phyloP scores from a whole-genome alignment of 1,140 invertebrate species.

The Anastrepha obliqua region DNA sequence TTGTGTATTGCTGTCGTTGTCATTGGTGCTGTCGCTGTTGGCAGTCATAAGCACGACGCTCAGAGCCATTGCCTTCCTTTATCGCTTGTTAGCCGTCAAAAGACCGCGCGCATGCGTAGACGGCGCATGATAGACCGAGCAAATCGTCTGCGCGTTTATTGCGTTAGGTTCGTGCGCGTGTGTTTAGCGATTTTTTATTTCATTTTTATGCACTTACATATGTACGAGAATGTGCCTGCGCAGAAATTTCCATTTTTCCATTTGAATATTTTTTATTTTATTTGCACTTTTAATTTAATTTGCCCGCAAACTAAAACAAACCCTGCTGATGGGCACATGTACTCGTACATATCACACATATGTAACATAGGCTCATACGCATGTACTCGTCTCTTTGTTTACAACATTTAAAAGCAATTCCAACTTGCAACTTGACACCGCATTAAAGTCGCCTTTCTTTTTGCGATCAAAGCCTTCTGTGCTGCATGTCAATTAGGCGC shows the following conservation, averaged over 20 bases:
- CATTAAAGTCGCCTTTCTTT: not conserved
- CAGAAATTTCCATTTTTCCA: not conserved
- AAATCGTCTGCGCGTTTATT: not conserved
- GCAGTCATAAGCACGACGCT: constrained; percentile 20
- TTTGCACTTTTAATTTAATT: constrained; percentile 9
- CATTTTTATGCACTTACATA: not conserved
- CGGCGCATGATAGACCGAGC: not conserved
- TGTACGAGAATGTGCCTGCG: not conserved
- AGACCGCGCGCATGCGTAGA: not conserved
- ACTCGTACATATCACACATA: not conserved
- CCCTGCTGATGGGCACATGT: not conserved
- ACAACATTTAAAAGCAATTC: not conserved
- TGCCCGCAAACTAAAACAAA: not conserved
- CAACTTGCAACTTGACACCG: constrained; percentile 45
- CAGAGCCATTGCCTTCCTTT: not conserved
- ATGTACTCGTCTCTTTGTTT: not conserved
- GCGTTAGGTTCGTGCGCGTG: not conserved
- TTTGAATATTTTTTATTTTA: not conserved
- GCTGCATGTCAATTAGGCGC: constrained; percentile 33
- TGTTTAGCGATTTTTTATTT: not conserved
- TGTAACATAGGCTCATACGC: not conserved
- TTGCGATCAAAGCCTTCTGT: not conserved
- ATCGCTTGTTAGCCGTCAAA: not conserved
- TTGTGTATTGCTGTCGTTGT: constrained; percentile 54
- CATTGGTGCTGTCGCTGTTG: constrained; percentile 49